Percentiles rank a stretch among this genome's conserved stretches.
phyloP scores from a whole-genome alignment of 2,797 vertebrate genomes.

The Agapornis canus region DNA sequence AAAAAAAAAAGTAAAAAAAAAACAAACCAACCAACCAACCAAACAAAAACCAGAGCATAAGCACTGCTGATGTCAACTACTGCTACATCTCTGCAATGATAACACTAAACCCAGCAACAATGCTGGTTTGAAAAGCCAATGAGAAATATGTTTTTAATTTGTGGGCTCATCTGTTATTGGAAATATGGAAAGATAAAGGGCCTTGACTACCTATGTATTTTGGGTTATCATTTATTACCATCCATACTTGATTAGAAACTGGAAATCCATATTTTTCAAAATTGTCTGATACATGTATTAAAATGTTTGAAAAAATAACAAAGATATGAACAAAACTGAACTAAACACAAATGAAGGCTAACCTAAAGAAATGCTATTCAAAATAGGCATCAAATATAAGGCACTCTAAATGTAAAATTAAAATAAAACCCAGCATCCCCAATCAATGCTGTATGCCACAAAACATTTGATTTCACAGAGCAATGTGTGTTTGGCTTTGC shows the following conservation, averaged over 20 bases:
- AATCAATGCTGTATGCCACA: slow-evolving; percentile 75
- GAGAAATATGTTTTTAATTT: slow-evolving; percentile 27
- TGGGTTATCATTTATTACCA: slow-evolving; percentile 75
- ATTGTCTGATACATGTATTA: slow-evolving; percentile 75
- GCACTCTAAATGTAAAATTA: slow-evolving; percentile 99
- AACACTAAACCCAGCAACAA: background rate
- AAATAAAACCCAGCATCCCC: slow-evolving; percentile 81
- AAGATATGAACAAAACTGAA: slow-evolving; percentile 65
- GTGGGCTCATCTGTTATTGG: slow-evolving; percentile 31
- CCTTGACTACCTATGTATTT: slow-evolving; percentile 74
- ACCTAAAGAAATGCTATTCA: slow-evolving; percentile 80
- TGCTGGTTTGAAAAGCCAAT: slow-evolving; percentile 8
- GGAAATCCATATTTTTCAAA: slow-evolving; percentile 79
- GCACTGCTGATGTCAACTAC: background rate
- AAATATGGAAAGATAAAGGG: slow-evolving; percentile 66
- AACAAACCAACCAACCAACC: too few relatives aligned
- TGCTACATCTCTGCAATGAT: slow-evolving; percentile 31
- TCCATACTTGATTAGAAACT: slow-evolving; percentile 71
- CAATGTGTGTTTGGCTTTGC: slow-evolving; percentile 82
- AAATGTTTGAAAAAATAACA: slow-evolving; percentile 73
- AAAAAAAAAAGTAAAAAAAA: background rate
- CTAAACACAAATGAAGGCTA: slow-evolving; percentile 73
- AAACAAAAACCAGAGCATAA: background rate
- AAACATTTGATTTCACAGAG: slow-evolving; percentile 77
- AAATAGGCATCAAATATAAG: slow-evolving; percentile 99